Conservation (phyloP, 1,140 invertebrate genomes). For the Pseudomyrmex flavicornis region DNA sequence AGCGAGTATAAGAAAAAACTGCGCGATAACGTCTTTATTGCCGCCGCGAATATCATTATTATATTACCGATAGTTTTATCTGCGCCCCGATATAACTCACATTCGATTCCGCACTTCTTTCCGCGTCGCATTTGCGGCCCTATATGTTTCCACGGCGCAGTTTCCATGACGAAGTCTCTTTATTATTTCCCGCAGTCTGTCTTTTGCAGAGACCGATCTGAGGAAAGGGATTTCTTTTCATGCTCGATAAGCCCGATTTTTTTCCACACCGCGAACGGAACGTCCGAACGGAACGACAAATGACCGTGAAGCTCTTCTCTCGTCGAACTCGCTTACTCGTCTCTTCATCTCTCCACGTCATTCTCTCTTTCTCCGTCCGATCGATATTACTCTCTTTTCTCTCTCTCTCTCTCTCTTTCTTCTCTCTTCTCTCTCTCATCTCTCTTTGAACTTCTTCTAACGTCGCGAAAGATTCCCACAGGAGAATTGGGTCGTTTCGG, state of each 20-base stretch:
- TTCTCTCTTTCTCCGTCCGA: conserved; percentile 12
- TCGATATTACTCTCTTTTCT: conserved; percentile 59
- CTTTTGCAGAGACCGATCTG: conserved; percentile 26
- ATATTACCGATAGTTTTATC: background rate
- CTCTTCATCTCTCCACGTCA: conserved; percentile 27
- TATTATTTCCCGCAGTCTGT: conserved; percentile 51
- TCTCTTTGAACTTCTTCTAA: conserved; percentile 24
- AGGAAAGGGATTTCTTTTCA: conserved; percentile 11
- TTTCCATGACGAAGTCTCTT: background rate
- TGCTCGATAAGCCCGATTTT: conserved; percentile 36
- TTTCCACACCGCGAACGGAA: background rate
- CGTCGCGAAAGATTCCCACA: conserved; percentile 52
- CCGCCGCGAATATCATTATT: background rate
- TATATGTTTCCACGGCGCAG: background rate
- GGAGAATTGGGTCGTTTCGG: conserved; percentile 70
- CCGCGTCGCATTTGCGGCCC: conserved; percentile 12
- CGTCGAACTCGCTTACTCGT: conserved; percentile 9
- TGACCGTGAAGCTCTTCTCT: background rate
- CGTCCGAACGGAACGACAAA: conserved; percentile 27
- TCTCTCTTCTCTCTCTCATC: too few species aligned
- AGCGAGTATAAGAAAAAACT: background rate
- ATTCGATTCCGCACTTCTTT: background rate
- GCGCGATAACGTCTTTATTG: background rate
- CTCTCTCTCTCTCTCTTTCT: background rate
- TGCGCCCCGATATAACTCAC: background rate